Base-by-base conservation (phyloP, 92 coral and sea anemone genomes). In the Umimayanthus chanpuru region DNA sequence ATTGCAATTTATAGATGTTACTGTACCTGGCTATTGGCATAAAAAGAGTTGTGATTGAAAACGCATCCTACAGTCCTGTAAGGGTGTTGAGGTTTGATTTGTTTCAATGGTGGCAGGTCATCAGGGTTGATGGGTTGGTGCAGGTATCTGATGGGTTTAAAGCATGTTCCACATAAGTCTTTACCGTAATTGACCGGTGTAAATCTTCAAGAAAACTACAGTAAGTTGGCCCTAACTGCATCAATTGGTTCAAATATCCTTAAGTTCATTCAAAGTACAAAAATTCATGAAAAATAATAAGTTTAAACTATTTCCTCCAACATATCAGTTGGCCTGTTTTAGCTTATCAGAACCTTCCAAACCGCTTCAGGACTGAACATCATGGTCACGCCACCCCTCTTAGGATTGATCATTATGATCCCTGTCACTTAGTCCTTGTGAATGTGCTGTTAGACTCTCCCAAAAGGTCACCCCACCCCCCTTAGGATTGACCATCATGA, bases 21-120 rank as follows among this genome's bases (percentile, higher is more conserved):
- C 23, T 79, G n/a, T n/a, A 96, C 98, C 98, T 96, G 98, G 39
- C 95, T 93, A 85, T 97, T 97, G 23, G 99, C 99, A 90, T 95
- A 95, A 84, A 95, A 97, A 23, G 96, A 88, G 67, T 85, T 89
- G 85, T 97, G 96, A 86, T 97, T 97, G 86, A 97, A 97, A 75
- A 97, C 94, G 88, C 98, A 97, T 11, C 99, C 99, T 25, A 97
- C 98, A 20, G 99, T 97, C 86, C 93, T 91, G 90, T 95, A 97
- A 1, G 97, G 96, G 77, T 97, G 96, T 15, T 92, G 93, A 44
- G 95, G 93, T 65, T 92, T 90, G 4, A 95, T 89, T 86, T 90
- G 96, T 50, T 94, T 93, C 77, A 95, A 90, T 67, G 92, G 82
- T n/a, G 94, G 93, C 7, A 98, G 99, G 79, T 97, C 98, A 80